Conservation (phyloP, 2,888 invertebrate species). For the Caenorhabditis afra region DNA sequence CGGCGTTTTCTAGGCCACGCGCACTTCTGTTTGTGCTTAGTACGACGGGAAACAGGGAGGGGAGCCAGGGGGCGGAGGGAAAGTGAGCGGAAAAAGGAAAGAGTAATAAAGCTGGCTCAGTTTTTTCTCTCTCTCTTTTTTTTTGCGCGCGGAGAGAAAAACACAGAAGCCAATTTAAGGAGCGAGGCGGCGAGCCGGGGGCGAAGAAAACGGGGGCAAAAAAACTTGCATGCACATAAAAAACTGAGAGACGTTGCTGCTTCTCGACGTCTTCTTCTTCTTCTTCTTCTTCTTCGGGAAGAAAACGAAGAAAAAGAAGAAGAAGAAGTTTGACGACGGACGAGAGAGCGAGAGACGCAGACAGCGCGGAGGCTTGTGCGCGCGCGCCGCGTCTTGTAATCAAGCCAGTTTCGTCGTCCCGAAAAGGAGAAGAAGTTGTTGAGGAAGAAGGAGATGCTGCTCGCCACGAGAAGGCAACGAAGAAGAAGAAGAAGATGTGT, state of each 20-base stretch:
- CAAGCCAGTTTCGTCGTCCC: constrained; percentile 58
- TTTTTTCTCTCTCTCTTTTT: too few species aligned
- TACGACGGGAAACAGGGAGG: neutral
- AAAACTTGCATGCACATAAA: constrained; percentile 46
- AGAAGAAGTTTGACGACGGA: constrained; percentile 41
- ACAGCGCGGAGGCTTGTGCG: constrained; percentile 21
- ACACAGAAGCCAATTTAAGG: constrained; percentile 44
- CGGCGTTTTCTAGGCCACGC: too few species aligned
- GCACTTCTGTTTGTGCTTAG: too few species aligned
- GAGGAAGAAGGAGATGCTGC: constrained; percentile 32
- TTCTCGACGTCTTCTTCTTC: constrained; percentile 25
- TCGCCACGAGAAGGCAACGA: neutral
- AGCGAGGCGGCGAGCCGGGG: constrained; percentile 12
- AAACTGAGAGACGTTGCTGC: constrained; percentile 25
- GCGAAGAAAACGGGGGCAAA: constrained; percentile 23
- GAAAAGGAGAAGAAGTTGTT: constrained; percentile 35
- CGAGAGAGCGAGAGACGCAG: constrained; percentile 7
- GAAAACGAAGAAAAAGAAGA: constrained; percentile 18
- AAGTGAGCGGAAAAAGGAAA: neutral
- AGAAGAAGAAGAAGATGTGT: constrained; percentile 42
- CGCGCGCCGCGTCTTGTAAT: constrained; percentile 45
- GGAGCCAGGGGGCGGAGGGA: neutral
- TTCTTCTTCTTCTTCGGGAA: constrained; percentile 10
- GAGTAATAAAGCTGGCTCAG: constrained; percentile 42
- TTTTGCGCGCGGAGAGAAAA: constrained; percentile 4